Conservation (phyloP, 2,113 vertebrate species). For the Sinocyclocheilus anshuiensis region DNA sequence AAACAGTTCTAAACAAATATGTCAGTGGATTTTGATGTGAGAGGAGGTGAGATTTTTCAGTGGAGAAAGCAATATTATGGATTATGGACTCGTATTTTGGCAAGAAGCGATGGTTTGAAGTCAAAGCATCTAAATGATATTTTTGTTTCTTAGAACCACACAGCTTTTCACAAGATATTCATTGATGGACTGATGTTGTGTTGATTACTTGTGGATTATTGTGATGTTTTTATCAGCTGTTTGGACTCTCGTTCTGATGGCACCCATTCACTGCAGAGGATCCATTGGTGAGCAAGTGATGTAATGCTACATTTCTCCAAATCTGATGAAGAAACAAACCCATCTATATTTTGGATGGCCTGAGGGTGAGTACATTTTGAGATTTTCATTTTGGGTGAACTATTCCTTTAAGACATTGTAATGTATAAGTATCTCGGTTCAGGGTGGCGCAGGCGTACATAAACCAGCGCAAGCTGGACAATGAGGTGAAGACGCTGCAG, state of each 20-base stretch:
- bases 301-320: neutral
- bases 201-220: neutral
- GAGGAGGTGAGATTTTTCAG: neutral
- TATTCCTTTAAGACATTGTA: neutral
- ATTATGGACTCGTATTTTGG: neutral
- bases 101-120: neutral
- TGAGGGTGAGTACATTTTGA: neutral
- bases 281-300: neutral
- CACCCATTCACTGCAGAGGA: neutral
- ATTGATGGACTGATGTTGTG: neutral
- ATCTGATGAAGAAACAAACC: neutral
- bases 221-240: neutral
- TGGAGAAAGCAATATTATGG: neutral
- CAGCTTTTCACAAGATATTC: neutral
- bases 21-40: too few species aligned
- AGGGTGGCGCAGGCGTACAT: constrained; percentile 94
- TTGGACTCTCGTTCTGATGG: neutral
- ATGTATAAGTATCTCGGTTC: neutral
- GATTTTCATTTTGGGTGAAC: neutral
- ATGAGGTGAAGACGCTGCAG: constrained; percentile 94
- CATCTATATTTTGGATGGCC: neutral
- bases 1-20: too few species aligned
- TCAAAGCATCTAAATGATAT: too few species aligned
- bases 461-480: constrained; percentile 94
- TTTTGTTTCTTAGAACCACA: too few species aligned